These are phyloP conservation scores for Oophaga pumilio DNA, from an alignment of 2,113 vertebrate genomes.

Conservation along the genomic window DNA sequence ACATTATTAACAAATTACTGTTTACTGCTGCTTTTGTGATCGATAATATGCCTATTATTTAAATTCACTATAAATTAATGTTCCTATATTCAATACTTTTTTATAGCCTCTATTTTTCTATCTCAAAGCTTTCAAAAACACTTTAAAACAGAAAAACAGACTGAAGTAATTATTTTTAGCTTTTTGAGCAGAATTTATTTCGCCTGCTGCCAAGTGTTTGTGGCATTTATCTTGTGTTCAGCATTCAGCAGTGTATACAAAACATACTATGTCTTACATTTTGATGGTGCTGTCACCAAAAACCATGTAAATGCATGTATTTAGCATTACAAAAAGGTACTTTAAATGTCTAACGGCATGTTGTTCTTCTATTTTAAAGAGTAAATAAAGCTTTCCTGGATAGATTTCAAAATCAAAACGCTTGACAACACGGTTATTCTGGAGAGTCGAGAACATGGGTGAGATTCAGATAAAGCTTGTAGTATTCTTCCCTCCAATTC, in stretches of 20 bases:
- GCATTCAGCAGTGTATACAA: not conserved
- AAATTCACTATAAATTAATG: no score
- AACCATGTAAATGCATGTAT: not conserved
- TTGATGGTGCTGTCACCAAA: constrained; percentile 20
- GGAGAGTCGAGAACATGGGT: constrained; percentile 31
- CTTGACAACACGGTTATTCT: not conserved
- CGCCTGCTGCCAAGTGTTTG: not conserved
- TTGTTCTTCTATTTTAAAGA: constrained; percentile 40
- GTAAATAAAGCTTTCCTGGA: constrained; percentile 57
- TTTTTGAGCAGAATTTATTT: not conserved
- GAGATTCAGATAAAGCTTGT: not conserved
- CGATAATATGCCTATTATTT: no score
- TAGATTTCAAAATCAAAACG: constrained; percentile 37
- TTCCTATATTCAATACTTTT: no score
- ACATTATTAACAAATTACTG: not conserved
- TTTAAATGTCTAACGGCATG: constrained; percentile 5
- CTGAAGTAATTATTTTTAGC: not conserved
- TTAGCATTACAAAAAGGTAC: not conserved
- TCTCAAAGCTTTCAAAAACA: no score
- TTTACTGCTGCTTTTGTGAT: no score
- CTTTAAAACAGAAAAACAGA: not conserved
- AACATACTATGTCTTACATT: constrained; percentile 3
- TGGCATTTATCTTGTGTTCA: not conserved
- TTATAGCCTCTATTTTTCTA: no score
- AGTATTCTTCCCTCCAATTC: not conserved